A percentile compares a stretch with the other conserved stretches of the same genome.
phyloP scores from a whole-genome alignment of 1,140 invertebrate genomes.

The Nebria ingens region DNA sequence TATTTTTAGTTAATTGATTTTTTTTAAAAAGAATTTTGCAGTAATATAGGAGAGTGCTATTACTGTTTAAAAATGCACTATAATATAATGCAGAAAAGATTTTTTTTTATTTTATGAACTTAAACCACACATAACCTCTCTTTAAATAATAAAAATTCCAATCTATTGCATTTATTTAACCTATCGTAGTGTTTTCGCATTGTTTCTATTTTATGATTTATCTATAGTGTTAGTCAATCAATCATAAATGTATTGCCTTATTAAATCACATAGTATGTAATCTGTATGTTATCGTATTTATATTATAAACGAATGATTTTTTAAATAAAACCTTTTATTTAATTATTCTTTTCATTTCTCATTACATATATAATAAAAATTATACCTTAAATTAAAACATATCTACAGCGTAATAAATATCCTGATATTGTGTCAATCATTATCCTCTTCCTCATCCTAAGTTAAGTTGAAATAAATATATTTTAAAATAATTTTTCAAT shows the following conservation, averaged over 20 bases:
- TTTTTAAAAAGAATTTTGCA: background rate
- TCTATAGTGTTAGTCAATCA: too few relatives aligned
- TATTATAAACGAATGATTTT: constrained; percentile 1
- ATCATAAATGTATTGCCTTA: background rate
- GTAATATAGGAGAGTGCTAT: constrained; percentile 3
- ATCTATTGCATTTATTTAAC: background rate
- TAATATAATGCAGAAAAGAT: too few relatives aligned
- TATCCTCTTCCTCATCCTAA: too few relatives aligned
- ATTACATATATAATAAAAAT: too few relatives aligned
- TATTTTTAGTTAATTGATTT: background rate
- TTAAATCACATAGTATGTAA: background rate
- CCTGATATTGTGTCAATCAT: too few relatives aligned
- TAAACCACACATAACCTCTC: too few relatives aligned
- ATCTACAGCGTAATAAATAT: too few relatives aligned
- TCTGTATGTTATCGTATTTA: constrained; percentile 6
- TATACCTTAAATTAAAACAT: too few relatives aligned
- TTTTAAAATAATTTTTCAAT: too few relatives aligned
- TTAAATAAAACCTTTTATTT: constrained; percentile 13
- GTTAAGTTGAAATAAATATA: too few relatives aligned
- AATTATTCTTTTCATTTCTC: constrained; percentile 11
- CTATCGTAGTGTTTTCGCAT: background rate
- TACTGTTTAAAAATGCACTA: background rate
- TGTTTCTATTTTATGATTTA: background rate
- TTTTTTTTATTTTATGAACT: background rate
- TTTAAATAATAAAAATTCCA: too few relatives aligned